Conservation (phyloP, 2,888 invertebrate species). For the Dexiosoma caninum region DNA sequence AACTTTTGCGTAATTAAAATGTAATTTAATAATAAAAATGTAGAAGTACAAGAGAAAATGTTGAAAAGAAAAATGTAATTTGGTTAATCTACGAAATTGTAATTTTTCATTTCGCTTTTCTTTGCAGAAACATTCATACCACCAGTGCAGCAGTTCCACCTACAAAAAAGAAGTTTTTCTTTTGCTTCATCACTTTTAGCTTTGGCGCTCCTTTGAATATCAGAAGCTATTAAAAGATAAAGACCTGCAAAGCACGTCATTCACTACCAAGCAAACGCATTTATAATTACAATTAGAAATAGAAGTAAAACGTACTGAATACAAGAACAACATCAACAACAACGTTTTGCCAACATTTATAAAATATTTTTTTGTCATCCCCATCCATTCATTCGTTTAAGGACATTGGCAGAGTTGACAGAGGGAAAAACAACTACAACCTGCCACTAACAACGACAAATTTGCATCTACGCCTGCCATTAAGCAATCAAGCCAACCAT, state of each 20-base stretch:
- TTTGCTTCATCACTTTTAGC: background rate
- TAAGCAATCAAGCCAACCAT: slow-evolving; percentile 2
- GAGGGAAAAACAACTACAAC: slow-evolving; percentile 7
- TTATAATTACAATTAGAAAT: slow-evolving; percentile 62
- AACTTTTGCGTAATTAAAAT: slow-evolving; percentile 48
- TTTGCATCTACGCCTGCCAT: background rate
- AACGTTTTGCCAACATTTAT: slow-evolving; percentile 22
- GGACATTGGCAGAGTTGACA: slow-evolving; percentile 5
- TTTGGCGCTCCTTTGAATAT: slow-evolving; percentile 6
- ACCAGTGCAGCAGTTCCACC: background rate
- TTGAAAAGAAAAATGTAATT: slow-evolving; percentile 15
- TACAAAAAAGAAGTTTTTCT: background rate
- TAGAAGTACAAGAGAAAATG: background rate
- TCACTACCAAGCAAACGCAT: slow-evolving; percentile 32
- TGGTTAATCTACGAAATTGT: background rate
- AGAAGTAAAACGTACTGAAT: slow-evolving; percentile 40
- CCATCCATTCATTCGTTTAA: slow-evolving; percentile 17
- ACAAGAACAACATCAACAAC: background rate
- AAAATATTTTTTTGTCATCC: background rate
- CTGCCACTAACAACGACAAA: background rate
- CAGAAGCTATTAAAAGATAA: slow-evolving; percentile 42
- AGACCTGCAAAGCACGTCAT: slow-evolving; percentile 31
- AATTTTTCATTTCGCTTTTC: slow-evolving; percentile 21
- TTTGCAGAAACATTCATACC: slow-evolving; percentile 44
- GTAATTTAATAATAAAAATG: slow-evolving; percentile 37